Evolutionary conservation across 2,888 invertebrate species (phyloP).

Genomic region (Hyppa rectilinea): DNA sequence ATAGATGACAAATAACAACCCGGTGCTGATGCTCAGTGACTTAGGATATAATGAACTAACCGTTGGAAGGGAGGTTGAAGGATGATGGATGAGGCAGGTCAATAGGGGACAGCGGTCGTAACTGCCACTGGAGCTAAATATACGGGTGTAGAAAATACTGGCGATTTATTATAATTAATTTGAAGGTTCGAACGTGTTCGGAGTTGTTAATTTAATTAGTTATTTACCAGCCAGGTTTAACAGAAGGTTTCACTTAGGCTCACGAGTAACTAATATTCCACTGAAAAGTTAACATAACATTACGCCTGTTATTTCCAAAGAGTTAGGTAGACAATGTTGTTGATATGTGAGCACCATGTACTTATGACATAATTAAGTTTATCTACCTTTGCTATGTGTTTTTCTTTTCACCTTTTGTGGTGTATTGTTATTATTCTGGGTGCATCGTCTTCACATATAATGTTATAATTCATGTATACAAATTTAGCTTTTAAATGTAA

Average conservation of each 20-base stretch:
- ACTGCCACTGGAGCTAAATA: slow-evolving; percentile 44
- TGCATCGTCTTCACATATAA: no score
- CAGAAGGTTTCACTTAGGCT: no score
- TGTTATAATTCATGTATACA: no score
- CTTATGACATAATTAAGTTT: no score
- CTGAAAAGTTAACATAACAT: background rate
- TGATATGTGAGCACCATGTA: no score
- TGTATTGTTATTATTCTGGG: no score
- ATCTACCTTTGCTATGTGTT: no score
- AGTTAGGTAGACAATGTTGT: no score
- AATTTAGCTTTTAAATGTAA: no score
- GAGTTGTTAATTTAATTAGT: background rate
- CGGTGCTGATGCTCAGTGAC: slow-evolving; percentile 42
- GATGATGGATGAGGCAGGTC: slow-evolving; percentile 66
- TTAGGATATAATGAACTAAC: slow-evolving; percentile 50
- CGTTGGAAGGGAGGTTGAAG: slow-evolving; percentile 58
- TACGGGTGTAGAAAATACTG: slow-evolving; percentile 44
- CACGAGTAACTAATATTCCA: background rate
- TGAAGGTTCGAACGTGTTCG: slow-evolving; percentile 13
- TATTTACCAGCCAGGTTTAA: no score
- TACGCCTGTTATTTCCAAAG: no score
- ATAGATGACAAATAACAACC: slow-evolving; percentile 32
- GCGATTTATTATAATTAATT: slow-evolving; percentile 47
- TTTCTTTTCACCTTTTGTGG: no score
- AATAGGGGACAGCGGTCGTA: slow-evolving; percentile 53